These are phyloP conservation scores for Chiridota heheva DNA, from an alignment of 35 echinoderm and acorn worm species.

Conservation along the genomic window DNA sequence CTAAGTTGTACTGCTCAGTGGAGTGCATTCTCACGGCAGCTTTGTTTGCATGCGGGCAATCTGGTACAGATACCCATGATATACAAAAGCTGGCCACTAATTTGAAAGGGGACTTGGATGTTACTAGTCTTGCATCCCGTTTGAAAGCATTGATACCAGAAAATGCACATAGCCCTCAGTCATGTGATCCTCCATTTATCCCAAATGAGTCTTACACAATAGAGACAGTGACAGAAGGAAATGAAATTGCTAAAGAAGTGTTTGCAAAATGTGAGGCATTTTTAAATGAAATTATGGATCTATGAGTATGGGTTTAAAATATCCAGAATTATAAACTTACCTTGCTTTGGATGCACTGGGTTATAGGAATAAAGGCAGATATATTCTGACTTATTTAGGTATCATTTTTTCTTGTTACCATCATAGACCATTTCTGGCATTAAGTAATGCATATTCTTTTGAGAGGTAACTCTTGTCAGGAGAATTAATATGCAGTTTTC, in stretches of 20 bases:
- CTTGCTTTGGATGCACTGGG: too few relatives aligned
- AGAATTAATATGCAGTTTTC: too few relatives aligned
- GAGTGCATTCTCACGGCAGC: constrained; percentile 11
- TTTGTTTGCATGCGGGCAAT: background rate
- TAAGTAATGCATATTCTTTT: too few relatives aligned
- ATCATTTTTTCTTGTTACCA: too few relatives aligned
- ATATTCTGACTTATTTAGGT: too few relatives aligned
- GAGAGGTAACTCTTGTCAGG: too few relatives aligned
- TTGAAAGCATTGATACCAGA: background rate
- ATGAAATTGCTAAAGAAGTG: background rate
- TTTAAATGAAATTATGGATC: background rate
- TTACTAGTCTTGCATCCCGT: background rate
- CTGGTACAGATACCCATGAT: background rate
- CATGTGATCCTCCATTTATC: background rate
- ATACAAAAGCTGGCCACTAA: background rate
- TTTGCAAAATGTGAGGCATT: background rate
- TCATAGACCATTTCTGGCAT: too few relatives aligned
- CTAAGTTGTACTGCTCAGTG: background rate
- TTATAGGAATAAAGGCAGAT: too few relatives aligned
- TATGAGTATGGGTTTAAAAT: too few relatives aligned
- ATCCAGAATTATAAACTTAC: too few relatives aligned
- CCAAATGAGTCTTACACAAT: constrained; percentile 2
- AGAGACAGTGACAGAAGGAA: background rate
- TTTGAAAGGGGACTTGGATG: background rate
- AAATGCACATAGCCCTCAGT: background rate